phyloP scores from a whole-genome alignment of 2,888 invertebrate genomes.

The Lapara coniferarum region DNA sequence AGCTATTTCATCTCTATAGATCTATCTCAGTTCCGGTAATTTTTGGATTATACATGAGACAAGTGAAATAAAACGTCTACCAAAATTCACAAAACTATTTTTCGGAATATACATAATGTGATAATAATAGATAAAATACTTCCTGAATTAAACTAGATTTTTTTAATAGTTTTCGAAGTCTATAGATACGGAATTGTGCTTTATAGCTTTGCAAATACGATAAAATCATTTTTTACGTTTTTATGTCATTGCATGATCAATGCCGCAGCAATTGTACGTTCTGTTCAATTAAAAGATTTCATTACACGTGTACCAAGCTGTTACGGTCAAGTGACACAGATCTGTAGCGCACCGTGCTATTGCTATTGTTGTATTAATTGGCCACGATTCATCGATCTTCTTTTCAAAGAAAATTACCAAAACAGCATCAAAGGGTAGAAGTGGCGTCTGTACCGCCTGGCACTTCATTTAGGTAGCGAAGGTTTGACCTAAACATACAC shows the following conservation, averaged over 20 bases:
- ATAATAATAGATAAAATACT: not conserved
- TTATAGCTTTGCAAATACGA: slow-evolving; percentile 10
- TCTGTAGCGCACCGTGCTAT: slow-evolving; percentile 26
- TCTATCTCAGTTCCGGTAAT: no score
- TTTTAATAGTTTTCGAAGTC: not conserved
- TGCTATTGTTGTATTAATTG: not conserved
- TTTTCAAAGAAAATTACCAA: no score
- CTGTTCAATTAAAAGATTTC: slow-evolving; percentile 40
- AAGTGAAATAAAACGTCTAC: no score
- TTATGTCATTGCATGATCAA: slow-evolving; percentile 37
- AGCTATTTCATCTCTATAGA: no score
- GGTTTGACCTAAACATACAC: no score
- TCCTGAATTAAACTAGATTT: not conserved
- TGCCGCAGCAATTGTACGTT: slow-evolving; percentile 37
- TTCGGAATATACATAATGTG: no score
- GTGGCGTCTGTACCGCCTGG: no score
- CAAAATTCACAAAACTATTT: no score
- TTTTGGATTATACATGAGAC: no score
- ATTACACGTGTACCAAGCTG: slow-evolving; percentile 35
- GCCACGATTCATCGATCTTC: no score
- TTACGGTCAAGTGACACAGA: slow-evolving; percentile 41
- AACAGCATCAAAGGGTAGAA: no score
- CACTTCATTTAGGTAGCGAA: no score
- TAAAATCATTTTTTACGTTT: slow-evolving; percentile 15
- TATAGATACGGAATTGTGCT: slow-evolving; percentile 5